Conservation (phyloP, 1,140 invertebrate genomes). For the Sesamia nonagrioides region DNA sequence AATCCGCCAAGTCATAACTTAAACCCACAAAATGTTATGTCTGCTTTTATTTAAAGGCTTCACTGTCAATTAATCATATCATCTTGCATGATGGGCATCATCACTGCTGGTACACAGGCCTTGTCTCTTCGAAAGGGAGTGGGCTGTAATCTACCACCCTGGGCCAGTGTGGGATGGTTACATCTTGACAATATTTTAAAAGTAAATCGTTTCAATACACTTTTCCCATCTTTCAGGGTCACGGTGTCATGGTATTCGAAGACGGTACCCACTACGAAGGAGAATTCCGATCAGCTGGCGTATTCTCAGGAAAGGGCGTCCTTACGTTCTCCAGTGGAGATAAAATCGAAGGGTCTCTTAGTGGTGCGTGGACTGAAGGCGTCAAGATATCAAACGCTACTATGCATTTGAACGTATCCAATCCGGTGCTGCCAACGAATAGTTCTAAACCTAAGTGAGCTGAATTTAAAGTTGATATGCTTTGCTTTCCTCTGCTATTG, state of each 20-base stretch:
- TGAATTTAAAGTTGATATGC: slow-evolving; percentile 12
- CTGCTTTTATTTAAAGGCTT: no score
- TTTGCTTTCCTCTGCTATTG: neutral
- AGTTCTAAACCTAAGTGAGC: slow-evolving; percentile 89
- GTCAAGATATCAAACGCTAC: slow-evolving; percentile 93
- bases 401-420: slow-evolving; percentile 90
- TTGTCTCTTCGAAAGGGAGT: no score
- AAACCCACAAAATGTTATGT: no score
- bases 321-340: slow-evolving; percentile 93
- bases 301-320: slow-evolving; percentile 93
- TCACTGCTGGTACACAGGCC: no score
- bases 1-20: no score
- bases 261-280: slow-evolving; percentile 96
- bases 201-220: no score
- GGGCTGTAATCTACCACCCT: no score
- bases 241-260: slow-evolving; percentile 95
- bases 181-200: no score
- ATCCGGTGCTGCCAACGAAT: slow-evolving; percentile 83
- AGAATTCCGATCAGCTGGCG: slow-evolving; percentile 92
- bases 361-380: slow-evolving; percentile 93
- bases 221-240: slow-evolving; percentile 88
- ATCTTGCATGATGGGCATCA: no score
- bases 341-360: slow-evolving; percentile 91
- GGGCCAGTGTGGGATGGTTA: no score
- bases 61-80: no score